Percentiles rank a stretch among this genome's conserved stretches.
Evolutionary conservation across 2,797 vertebrate species (phyloP).

Genomic region (Lycodopsis pacificus): DNA sequence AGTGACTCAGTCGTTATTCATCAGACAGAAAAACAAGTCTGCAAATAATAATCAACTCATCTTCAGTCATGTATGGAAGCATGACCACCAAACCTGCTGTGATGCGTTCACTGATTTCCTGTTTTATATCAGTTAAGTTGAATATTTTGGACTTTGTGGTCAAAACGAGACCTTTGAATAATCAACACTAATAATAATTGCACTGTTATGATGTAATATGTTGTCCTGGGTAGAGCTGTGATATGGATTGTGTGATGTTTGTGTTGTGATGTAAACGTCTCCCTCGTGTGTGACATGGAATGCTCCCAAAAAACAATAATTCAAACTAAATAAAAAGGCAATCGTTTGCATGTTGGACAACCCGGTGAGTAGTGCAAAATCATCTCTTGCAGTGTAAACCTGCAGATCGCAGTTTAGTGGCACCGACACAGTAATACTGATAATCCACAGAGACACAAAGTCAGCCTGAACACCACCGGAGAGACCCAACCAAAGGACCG

Average conservation of each 20-base stretch:
- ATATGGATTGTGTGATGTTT: too few relatives aligned
- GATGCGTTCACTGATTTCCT: neutral
- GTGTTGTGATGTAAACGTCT: slow-evolving; percentile 17
- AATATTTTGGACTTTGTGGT: neutral
- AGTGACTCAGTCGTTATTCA: neutral
- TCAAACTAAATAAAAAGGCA: slow-evolving; percentile 56
- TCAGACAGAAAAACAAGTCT: neutral
- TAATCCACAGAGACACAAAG: slow-evolving; percentile 60
- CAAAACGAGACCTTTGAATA: neutral
- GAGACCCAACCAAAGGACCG: slow-evolving; percentile 12
- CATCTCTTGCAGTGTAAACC: slow-evolving; percentile 33
- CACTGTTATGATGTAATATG: neutral
- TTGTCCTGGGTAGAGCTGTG: too few relatives aligned
- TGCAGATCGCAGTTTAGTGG: slow-evolving; percentile 57
- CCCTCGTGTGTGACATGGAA: neutral
- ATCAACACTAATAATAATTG: too few relatives aligned
- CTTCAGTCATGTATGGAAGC: neutral
- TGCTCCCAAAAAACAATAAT: neutral
- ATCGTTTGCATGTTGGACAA: slow-evolving; percentile 61
- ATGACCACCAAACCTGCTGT: neutral
- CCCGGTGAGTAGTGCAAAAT: slow-evolving; percentile 74
- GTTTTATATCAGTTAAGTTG: neutral
- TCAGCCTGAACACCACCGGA: slow-evolving; percentile 49
- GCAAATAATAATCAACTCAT: neutral
- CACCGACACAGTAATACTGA: slow-evolving; percentile 66